Evolutionary conservation across 2,888 invertebrate genomes (phyloP).

Genomic region (Sturmia bella): DNA sequence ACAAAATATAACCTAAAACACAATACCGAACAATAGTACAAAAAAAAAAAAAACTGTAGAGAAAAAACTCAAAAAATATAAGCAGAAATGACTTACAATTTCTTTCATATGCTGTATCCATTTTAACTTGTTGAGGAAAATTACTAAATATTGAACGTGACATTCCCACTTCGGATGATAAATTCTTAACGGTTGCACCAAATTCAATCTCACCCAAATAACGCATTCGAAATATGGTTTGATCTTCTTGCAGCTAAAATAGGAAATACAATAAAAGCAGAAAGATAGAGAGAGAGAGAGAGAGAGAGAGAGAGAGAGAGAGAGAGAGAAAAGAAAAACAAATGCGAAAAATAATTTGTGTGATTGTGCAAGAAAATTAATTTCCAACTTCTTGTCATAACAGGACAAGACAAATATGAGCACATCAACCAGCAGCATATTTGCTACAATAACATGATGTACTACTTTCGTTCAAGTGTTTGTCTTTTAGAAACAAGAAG

Average conservation of each 20-base stretch:
- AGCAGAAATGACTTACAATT: slow-evolving; percentile 78
- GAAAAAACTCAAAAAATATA: neutral
- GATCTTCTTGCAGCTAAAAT: slow-evolving; percentile 81
- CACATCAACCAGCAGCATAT: slow-evolving; percentile 1
- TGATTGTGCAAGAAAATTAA: slow-evolving; percentile 63
- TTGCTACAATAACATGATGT: slow-evolving; percentile 30
- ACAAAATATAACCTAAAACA: neutral
- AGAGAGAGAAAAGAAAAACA: slow-evolving; percentile 50
- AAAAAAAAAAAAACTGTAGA: neutral
- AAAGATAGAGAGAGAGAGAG: neutral
- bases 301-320: neutral
- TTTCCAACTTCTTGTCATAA: slow-evolving; percentile 61
- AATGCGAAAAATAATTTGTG: slow-evolving; percentile 40
- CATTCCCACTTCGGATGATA: slow-evolving; percentile 81
- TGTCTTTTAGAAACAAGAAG: neutral
- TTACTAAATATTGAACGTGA: slow-evolving; percentile 81
- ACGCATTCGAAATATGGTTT: slow-evolving; percentile 81
- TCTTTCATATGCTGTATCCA: slow-evolving; percentile 80
- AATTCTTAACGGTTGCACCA: slow-evolving; percentile 80
- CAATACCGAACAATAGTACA: neutral
- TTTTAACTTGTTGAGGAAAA: slow-evolving; percentile 81
- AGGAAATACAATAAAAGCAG: neutral
- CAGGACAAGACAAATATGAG: slow-evolving; percentile 45
- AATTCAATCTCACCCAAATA: slow-evolving; percentile 82
- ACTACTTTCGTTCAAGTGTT: slow-evolving; percentile 3